Evolutionary conservation across 2,797 vertebrate species (phyloP), one percentile per base, ranked within the genome.

Genomic region (Lates japonicus): DNA sequence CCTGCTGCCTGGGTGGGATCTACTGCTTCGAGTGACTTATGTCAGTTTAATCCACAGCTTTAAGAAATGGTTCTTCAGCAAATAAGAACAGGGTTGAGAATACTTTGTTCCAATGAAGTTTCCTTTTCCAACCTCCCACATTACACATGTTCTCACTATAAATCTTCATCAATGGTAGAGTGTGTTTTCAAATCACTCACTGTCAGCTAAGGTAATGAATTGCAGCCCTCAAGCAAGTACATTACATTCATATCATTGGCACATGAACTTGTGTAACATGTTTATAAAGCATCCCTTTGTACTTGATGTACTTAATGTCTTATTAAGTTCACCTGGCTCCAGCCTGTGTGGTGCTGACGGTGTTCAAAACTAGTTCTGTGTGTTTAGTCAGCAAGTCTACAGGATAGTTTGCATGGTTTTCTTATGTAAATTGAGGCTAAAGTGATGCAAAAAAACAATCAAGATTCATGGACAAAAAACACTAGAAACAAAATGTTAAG

Each of bases 361-460:
- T 84, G 4, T 84, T 92, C 46, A 87, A 94, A 95, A 93, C 83
- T 86, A 84, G 75, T 83, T 90, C 66, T 42, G 86, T 91, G 85
- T 82, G 75, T 83, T 90, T 33, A 71, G 58, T 87, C 74, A 65
- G 44, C 55, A 62, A 66, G 70, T 81, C 88, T 65, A 61, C 7
- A 78, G 86, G 55, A 76, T n/a, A n/a, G n/a, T n/a, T 76, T 82
- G 39, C 67, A 63, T 78, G 35, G 84, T 74, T 44, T 61, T 72
- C 65, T 7, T 44, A 13, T 76, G 3, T 68, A 70, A 29, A 64
- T 75, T 69, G 2, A 44, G 14, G 0, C 4, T 22, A 55, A 51
- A 55, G 3, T 62, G 13, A 19, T 52, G 8, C 17, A 73, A 54
- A 72, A 25, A 41, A 41, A 52, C 1, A 29, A 42, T 42, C 3